Percentiles rank a stretch among this genome's conserved stretches.
These are phyloP conservation scores for Leuctra nigra DNA, from an alignment of 2,888 invertebrate genomes.

Conservation along the genomic window DNA sequence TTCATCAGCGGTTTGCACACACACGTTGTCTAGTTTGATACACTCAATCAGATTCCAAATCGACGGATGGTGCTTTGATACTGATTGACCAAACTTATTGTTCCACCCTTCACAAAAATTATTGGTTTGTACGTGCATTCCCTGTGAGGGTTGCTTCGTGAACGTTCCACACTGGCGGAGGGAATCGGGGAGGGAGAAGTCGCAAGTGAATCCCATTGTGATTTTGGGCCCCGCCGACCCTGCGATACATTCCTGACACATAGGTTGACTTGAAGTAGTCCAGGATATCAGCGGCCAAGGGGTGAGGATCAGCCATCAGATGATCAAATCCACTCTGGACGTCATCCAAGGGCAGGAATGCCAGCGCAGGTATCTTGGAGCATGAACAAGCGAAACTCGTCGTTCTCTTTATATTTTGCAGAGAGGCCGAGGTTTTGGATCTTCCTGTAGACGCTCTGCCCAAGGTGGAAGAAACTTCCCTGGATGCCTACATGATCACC, in stretches of 20 bases:
- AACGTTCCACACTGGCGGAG: neutral
- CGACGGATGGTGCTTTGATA: too few relatives aligned
- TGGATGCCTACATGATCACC: neutral
- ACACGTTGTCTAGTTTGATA: too few relatives aligned
- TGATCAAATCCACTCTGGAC: neutral
- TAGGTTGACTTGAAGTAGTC: slow-evolving; percentile 1
- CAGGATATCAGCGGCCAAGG: neutral
- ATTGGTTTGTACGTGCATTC: neutral
- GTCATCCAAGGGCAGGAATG: neutral
- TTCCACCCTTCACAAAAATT: too few relatives aligned
- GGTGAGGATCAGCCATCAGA: neutral
- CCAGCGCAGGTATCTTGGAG: neutral
- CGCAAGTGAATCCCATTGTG: neutral
- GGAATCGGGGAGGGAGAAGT: neutral
- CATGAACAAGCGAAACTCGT: neutral
- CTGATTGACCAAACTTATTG: too few relatives aligned
- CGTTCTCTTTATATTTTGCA: neutral
- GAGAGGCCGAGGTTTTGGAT: neutral
- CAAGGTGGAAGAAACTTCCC: neutral
- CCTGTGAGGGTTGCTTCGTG: neutral
- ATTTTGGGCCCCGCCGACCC: neutral
- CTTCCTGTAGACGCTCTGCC: neutral
- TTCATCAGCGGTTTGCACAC: too few relatives aligned
- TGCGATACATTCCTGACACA: neutral
- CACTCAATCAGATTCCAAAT: too few relatives aligned